Evolutionary conservation across 2,797 vertebrate genomes (phyloP).

Genomic region (Pelochelys cantorii): DNA sequence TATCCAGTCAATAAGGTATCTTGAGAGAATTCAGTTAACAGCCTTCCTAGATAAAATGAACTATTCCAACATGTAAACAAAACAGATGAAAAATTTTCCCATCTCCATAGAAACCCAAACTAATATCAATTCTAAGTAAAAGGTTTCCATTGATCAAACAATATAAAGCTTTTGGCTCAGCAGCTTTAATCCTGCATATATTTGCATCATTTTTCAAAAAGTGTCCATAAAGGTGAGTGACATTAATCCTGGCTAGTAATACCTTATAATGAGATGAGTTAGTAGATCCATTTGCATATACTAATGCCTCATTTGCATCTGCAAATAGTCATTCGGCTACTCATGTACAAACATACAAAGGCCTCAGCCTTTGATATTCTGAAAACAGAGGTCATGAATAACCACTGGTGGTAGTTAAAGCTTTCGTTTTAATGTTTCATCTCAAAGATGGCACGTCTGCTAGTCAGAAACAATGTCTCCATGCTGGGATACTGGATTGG

Average conservation of each 20-base stretch:
- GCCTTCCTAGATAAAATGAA: not conserved
- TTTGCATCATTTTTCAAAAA: not conserved
- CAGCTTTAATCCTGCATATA: not conserved
- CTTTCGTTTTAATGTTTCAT: not conserved
- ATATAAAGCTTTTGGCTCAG: not conserved
- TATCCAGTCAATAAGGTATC: not conserved
- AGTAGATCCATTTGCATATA: fast-evolving
- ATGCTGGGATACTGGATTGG: not conserved
- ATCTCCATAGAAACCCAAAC: not conserved
- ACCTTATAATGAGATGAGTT: not conserved
- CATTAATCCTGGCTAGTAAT: not conserved
- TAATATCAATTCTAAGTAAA: not conserved
- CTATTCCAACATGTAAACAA: not conserved
- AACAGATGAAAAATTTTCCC: not conserved
- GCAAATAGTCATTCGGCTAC: not conserved
- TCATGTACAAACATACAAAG: not conserved
- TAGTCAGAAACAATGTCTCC: fast-evolving
- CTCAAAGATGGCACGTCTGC: not conserved
- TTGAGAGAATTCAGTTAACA: not conserved
- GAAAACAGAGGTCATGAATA: not conserved
- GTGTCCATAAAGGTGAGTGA: not conserved
- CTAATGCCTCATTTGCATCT: not conserved
- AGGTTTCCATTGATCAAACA: not conserved
- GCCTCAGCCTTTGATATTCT: not conserved
- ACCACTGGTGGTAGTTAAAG: not conserved